phyloP scores from a whole-genome alignment of 1,140 invertebrate species.

The Diuraphis noxia region DNA sequence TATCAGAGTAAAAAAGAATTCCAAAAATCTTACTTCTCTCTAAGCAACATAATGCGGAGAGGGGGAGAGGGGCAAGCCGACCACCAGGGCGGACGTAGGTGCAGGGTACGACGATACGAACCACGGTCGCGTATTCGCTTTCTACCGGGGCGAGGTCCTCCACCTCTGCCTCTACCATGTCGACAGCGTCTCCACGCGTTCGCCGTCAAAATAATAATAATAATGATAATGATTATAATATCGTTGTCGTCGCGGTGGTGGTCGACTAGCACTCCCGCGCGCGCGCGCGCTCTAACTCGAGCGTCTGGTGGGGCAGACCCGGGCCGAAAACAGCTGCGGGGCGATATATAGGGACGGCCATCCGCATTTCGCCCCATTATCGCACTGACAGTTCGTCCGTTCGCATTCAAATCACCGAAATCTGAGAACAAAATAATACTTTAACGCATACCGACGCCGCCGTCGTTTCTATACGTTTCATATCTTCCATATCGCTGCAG shows the following conservation, averaged over 20 bases:
- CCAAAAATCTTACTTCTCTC: not conserved
- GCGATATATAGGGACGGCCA: constrained; percentile 46
- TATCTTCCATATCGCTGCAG: not conserved
- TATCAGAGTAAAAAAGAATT: not conserved
- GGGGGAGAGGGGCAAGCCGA: not conserved
- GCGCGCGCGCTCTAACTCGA: not conserved
- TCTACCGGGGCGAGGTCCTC: constrained; percentile 19
- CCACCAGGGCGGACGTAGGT: not conserved
- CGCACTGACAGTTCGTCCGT: constrained; percentile 26
- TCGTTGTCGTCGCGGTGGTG: not conserved
- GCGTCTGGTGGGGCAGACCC: constrained; percentile 20
- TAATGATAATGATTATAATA: not conserved
- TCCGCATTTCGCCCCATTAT: constrained; percentile 20
- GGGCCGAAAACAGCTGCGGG: not conserved
- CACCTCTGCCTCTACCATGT: not conserved
- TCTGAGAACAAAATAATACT: not conserved
- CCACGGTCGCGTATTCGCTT: not conserved
- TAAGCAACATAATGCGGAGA: not conserved
- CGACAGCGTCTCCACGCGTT: not conserved
- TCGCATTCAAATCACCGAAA: not conserved
- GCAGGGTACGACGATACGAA: not conserved
- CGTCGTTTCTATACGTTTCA: not conserved
- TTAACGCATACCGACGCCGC: not conserved
- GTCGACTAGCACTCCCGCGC: not conserved
- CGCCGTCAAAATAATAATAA: not conserved